Base-by-base conservation (phyloP, 1,140 invertebrate species). In the Listronotus oregonensis region DNA sequence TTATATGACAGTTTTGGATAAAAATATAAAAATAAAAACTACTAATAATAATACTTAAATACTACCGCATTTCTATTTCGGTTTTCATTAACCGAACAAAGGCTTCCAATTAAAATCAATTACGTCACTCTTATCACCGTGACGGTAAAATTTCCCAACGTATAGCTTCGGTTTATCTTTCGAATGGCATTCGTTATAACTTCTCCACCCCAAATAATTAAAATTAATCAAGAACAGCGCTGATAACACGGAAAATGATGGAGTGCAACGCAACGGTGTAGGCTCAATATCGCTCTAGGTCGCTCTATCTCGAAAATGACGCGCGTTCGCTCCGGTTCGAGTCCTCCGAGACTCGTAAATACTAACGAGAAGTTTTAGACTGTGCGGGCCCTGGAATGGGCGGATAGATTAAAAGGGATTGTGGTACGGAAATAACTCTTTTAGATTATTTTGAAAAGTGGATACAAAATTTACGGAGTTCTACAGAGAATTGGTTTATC, bases 321-420 rank as follows among this genome's bases (percentile, higher is more conserved):
- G 32, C 32, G 32, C 32, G 61, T 46, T 44, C 21, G 21, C 21
- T 27, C 21, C 51, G 42, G 56, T 56, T 63, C 21, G 52, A 47
- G 51, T 70, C 55, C 64, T 58, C 57, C 14, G 68, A 60, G 68
- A 65, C 42, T 54, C 62, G 65, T 70, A 70, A 70, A 70, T 68
- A 70, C 66, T 46, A 51, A 57, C 54, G 47, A 58, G 65, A 52
- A 63, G 42, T 64, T 68, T 68, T 59, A 44, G 64, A 63, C 27
- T 51, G 2, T 27, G 21, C 21, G 21, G 21, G 21, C 21, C 5
- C 60, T 14, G 42, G 40, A 63, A 55, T n/a, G 60, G 54, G 37
- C 21, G 49, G 31, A 40, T 21, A 51, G 59, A 61, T 61, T 61
- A 61, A 51, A 11, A 47, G 34, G 12, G 31, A 39, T 40, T 8